Evolutionary conservation across 2,797 vertebrate genomes (phyloP).

Genomic region (Poecilia gillii): DNA sequence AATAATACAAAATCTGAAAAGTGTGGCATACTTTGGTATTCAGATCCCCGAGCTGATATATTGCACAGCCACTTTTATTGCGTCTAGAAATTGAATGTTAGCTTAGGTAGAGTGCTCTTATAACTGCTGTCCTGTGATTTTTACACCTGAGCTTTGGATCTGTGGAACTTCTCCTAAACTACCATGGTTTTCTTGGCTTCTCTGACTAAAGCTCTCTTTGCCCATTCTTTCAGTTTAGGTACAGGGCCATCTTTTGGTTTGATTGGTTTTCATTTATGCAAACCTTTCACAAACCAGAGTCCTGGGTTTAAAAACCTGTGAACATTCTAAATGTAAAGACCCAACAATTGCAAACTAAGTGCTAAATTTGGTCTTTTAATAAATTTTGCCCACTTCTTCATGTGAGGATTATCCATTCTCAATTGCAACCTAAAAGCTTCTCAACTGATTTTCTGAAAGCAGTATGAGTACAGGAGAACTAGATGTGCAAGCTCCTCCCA

Average conservation of each 20-base stretch:
- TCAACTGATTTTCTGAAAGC: constrained; percentile 20
- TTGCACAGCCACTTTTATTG: not conserved
- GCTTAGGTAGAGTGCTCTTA: not conserved
- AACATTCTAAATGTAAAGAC: not conserved
- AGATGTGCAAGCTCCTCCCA: constrained; percentile 40
- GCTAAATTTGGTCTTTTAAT: not conserved
- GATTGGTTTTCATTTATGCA: not conserved
- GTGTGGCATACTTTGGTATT: not conserved
- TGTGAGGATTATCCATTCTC: constrained; percentile 14
- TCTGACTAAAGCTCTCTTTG: not conserved
- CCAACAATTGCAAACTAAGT: not conserved
- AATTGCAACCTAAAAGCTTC: constrained; percentile 8
- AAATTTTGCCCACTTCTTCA: constrained; percentile 24
- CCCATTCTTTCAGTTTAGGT: not conserved
- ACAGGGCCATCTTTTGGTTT: not conserved
- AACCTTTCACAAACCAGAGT: not conserved
- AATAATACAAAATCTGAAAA: not conserved
- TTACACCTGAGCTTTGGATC: not conserved
- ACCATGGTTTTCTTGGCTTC: not conserved
- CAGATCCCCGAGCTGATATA: not conserved
- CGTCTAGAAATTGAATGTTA: not conserved
- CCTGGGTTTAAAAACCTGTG: not conserved
- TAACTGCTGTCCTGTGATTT: not conserved
- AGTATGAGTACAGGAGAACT: constrained; percentile 34
- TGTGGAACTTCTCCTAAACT: not conserved